Conservation (phyloP, 2,888 invertebrate species). For the Strigamia transsilvanica region DNA sequence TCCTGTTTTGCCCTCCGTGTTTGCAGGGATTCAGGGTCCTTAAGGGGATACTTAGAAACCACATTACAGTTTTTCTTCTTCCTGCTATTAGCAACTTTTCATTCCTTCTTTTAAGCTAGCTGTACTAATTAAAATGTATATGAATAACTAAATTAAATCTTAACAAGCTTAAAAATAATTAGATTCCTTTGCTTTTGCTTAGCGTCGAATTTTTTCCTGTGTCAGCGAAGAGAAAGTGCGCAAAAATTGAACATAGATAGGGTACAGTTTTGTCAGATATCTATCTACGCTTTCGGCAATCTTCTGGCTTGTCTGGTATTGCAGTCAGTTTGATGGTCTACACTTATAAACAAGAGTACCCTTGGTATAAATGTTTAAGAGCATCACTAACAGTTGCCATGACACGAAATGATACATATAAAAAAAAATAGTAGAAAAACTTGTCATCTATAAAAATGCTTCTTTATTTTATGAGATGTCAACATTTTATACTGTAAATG, state of each 20-base stretch:
- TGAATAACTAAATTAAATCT: slow-evolving; percentile 20
- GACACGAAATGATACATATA: not conserved
- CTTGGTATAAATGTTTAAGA: not conserved
- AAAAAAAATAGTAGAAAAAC: not conserved
- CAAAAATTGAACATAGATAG: not conserved
- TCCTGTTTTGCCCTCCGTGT: not conserved
- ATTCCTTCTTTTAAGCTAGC: not conserved
- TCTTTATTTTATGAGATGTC: not conserved
- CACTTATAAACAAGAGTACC: not conserved
- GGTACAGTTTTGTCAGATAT: not conserved
- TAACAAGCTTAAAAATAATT: slow-evolving; percentile 9
- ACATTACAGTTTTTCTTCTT: slow-evolving; percentile 16
- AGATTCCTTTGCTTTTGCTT: not conserved
- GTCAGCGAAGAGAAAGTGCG: not conserved
- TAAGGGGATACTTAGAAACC: not conserved
- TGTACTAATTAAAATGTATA: slow-evolving; percentile 19
- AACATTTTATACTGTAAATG: not conserved
- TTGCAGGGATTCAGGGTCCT: not conserved
- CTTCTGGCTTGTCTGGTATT: not conserved
- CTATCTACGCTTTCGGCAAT: not conserved
- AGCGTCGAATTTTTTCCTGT: not conserved
- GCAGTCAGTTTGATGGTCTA: not conserved
- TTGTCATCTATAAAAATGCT: not conserved
- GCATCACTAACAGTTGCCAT: not conserved
- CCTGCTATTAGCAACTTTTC: not conserved